These are phyloP conservation scores for Prochilodus magdalenae DNA, from an alignment of 2,113 vertebrate genomes.

Conservation along the genomic window DNA sequence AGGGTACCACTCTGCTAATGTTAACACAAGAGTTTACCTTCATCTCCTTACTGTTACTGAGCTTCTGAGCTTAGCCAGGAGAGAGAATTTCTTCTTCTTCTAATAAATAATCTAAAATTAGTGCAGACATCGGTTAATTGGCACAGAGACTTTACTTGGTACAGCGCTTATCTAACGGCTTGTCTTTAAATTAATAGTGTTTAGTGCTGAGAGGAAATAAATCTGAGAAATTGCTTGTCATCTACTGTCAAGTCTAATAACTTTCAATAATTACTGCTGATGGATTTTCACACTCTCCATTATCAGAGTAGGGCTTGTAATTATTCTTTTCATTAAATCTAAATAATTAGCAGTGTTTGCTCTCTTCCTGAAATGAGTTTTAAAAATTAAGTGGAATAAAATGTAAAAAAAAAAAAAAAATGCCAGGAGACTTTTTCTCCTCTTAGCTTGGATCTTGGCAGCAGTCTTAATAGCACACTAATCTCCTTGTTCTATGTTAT, in stretches of 20 bases:
- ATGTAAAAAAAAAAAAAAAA: constrained; percentile 22
- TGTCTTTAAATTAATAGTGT: constrained; percentile 98
- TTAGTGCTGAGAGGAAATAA: constrained; percentile 94
- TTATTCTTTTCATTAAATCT: constrained; percentile 99
- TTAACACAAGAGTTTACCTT: constrained; percentile 41
- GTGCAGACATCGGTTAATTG: constrained; percentile 91
- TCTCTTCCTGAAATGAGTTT: constrained; percentile 86
- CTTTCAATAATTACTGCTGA: constrained; percentile 99
- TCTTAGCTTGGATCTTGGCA: background rate
- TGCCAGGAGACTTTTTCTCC: background rate
- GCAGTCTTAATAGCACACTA: background rate
- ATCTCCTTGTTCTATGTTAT: background rate
- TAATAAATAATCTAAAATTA: constrained; percentile 93
- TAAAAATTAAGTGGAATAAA: constrained; percentile 73
- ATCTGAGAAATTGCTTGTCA: constrained; percentile 99
- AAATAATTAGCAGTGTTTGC: constrained; percentile 95
- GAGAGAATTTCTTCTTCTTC: constrained; percentile 87
- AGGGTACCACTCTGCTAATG: constrained; percentile 31
- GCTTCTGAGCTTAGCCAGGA: constrained; percentile 79
- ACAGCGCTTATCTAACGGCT: constrained; percentile 93
- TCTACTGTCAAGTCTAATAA: constrained; percentile 99
- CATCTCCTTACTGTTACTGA: constrained; percentile 79
- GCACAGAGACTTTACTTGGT: constrained; percentile 92
- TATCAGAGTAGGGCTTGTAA: constrained; percentile 99
- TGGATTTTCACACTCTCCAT: constrained; percentile 99